phyloP scores from a whole-genome alignment of 2,113 vertebrate genomes.

The Mola mola region DNA sequence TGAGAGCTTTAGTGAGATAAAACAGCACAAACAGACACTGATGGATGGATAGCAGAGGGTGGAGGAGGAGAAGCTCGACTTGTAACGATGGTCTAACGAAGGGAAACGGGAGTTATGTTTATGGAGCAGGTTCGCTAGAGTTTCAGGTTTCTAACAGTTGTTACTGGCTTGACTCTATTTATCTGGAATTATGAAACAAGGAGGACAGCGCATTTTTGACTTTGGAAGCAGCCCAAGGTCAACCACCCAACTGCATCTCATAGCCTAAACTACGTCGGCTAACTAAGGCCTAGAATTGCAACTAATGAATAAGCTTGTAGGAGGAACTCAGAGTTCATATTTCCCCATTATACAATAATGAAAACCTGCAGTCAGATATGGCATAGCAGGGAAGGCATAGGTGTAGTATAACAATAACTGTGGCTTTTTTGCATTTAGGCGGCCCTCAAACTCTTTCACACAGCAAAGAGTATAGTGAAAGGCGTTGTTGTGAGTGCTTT shows the following conservation, averaged over 20 bases:
- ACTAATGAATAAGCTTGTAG: no score
- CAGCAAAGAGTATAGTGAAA: no score
- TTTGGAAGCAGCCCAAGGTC: slow-evolving; percentile 20
- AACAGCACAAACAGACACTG: not conserved
- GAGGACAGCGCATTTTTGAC: not conserved
- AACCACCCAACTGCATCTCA: not conserved
- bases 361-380: no score
- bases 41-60: slow-evolving; percentile 7
- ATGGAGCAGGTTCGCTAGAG: slow-evolving; percentile 50
- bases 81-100: slow-evolving; percentile 29
- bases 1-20: slow-evolving; percentile 2
- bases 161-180: slow-evolving; percentile 23
- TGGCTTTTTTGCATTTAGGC: no score
- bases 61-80: slow-evolving; percentile 11
- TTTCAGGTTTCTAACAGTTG: slow-evolving; percentile 36
- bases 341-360: no score
- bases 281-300: no score
- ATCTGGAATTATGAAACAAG: slow-evolving; percentile 5
- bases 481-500: no score
- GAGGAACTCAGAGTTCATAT: no score
- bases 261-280: not conserved
- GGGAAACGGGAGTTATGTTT: slow-evolving; percentile 29
- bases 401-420: no score
- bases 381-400: no score
- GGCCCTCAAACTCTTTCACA: no score